Evolutionary conservation across 2,888 invertebrate species (phyloP).

Genomic region (Athalia circularis): DNA sequence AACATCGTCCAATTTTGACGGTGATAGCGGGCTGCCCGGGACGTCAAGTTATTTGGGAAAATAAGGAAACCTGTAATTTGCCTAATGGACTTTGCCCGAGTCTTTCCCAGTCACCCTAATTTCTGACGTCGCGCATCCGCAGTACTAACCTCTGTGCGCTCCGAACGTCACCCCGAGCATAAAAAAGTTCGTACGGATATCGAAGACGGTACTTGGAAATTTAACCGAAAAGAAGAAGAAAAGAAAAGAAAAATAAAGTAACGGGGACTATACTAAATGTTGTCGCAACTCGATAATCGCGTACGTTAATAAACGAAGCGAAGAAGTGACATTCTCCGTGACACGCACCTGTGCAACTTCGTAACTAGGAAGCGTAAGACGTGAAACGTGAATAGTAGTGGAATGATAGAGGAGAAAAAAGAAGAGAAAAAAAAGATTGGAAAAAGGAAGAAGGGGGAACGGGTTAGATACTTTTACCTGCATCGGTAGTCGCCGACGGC

Average conservation of each 20-base stretch:
- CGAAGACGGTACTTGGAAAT: too few relatives aligned
- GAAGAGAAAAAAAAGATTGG: not conserved
- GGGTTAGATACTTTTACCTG: slow-evolving; percentile 3
- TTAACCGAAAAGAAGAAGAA: too few relatives aligned
- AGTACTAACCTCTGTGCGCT: too few relatives aligned
- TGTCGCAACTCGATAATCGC: not conserved
- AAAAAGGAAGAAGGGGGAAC: not conserved
- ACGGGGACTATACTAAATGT: not conserved
- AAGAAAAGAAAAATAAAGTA: too few relatives aligned
- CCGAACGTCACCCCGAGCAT: too few relatives aligned
- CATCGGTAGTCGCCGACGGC: not conserved
- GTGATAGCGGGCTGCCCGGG: too few relatives aligned
- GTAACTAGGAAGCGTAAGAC: too few relatives aligned
- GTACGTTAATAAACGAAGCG: not conserved
- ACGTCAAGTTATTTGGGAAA: slow-evolving; percentile 15
- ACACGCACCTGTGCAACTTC: not conserved
- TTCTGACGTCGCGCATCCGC: too few relatives aligned
- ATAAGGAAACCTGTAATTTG: slow-evolving; percentile 21
- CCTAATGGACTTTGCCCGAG: slow-evolving; percentile 2
- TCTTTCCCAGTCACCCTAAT: not conserved
- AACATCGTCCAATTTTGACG: not conserved
- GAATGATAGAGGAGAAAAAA: too few relatives aligned
- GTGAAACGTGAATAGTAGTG: too few relatives aligned
- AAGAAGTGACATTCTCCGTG: not conserved
- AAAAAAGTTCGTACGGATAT: too few relatives aligned